phyloP scores from a whole-genome alignment of 2,888 invertebrate species.

The Schizotus pectinicornis region DNA sequence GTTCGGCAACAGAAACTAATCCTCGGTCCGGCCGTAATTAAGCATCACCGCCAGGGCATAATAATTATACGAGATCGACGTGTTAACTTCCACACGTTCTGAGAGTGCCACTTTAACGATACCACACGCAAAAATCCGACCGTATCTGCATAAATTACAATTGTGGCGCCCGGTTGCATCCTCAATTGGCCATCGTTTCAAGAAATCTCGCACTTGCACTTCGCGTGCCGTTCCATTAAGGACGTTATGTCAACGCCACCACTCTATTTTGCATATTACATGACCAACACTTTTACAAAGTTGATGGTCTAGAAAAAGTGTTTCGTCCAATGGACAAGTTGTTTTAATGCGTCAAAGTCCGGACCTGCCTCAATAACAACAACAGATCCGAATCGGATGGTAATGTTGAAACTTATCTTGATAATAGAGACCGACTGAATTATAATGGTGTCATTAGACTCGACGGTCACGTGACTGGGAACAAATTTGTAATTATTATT shows the following conservation, averaged over 20 bases:
- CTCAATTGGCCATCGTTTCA: constrained; percentile 29
- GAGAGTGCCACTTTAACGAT: constrained; percentile 16
- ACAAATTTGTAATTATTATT: too few relatives aligned
- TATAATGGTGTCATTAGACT: not conserved
- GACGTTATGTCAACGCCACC: not conserved
- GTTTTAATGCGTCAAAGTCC: not conserved
- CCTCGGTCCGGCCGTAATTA: constrained; percentile 2
- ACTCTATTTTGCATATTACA: constrained; percentile 19
- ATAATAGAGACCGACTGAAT: not conserved
- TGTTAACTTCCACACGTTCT: constrained; percentile 15
- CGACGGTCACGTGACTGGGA: too few relatives aligned
- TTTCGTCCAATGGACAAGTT: not conserved
- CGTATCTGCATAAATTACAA: constrained; percentile 29
- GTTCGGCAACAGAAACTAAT: not conserved
- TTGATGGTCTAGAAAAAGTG: constrained; percentile 6
- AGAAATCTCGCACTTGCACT: constrained; percentile 31
- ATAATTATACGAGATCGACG: constrained; percentile 13
- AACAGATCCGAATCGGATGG: too few relatives aligned
- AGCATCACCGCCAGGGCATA: constrained; percentile 2
- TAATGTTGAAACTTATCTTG: not conserved
- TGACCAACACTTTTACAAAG: constrained; percentile 9
- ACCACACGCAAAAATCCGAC: constrained; percentile 25
- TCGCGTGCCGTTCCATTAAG: constrained; percentile 27
- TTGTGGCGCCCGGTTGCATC: constrained; percentile 29
- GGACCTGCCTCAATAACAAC: not conserved